These are phyloP conservation scores for Hippocampus kuda DNA, from an alignment of 2,797 vertebrate genomes.

Conservation along the genomic window DNA sequence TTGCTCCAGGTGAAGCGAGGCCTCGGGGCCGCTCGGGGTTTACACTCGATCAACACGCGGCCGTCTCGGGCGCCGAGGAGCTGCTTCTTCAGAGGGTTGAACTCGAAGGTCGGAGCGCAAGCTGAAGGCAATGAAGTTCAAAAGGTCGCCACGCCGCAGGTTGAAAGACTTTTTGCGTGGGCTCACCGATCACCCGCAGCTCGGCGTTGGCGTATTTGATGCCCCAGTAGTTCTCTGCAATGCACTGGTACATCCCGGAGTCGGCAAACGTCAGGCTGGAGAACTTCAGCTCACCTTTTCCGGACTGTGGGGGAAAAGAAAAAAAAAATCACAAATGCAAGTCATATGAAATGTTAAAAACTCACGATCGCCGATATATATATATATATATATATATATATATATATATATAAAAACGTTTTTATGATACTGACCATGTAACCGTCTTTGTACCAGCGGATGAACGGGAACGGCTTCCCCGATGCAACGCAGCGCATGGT, in stretches of 20 bases:
- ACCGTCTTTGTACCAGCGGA: constrained; percentile 95
- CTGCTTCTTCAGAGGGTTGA: constrained; percentile 89
- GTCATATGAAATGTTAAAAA: too few relatives aligned
- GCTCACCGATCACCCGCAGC: constrained; percentile 84
- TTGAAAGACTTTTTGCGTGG: not conserved
- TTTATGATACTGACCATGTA: constrained; percentile 66
- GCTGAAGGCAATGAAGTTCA: constrained; percentile 53
- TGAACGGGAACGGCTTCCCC: constrained; percentile 85
- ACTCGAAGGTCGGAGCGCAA: constrained; percentile 86
- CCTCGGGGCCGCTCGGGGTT: constrained; percentile 87
- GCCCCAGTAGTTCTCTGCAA: constrained; percentile 87
- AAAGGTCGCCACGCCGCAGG: not conserved
- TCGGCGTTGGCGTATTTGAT: constrained; percentile 93
- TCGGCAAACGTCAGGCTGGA: constrained; percentile 83
- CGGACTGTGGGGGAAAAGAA: constrained; percentile 61
- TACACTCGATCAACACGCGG: constrained; percentile 89
- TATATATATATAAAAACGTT: too few relatives aligned
- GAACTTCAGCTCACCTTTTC: constrained; percentile 86
- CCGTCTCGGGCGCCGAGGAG: constrained; percentile 85
- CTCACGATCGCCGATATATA: not conserved
- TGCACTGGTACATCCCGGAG: constrained; percentile 95
- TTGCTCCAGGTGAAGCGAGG: constrained; percentile 89
- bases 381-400: too few relatives aligned
- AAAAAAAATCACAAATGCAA: not conserved
- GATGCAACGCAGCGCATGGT: constrained; percentile 87